Conservation (phyloP, 2,797 vertebrate genomes). For the Chaenodraco wilsoni region DNA sequence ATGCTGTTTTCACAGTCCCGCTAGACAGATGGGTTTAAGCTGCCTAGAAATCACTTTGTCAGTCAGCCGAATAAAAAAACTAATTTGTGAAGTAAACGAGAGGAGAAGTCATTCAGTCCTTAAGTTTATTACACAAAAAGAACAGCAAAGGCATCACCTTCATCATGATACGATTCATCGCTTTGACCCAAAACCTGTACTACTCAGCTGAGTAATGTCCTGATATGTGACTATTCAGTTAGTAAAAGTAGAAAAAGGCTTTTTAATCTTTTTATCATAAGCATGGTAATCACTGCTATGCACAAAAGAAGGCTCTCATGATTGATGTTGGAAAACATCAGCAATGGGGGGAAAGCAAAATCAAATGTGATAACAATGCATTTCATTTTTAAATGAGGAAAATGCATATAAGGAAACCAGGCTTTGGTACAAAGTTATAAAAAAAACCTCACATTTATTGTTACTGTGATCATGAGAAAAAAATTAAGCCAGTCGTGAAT, state of each 20-base stretch:
- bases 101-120: constrained; percentile 42
- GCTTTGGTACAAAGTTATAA: constrained; percentile 81
- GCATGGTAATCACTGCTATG: constrained; percentile 41
- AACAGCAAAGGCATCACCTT: constrained; percentile 80
- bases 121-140: constrained; percentile 83
- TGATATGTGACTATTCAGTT: constrained; percentile 68
- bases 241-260: constrained; percentile 77
- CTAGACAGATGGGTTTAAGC: constrained; percentile 1
- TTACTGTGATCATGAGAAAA: constrained; percentile 30
- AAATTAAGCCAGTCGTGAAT: constrained; percentile 39
- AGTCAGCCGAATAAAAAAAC: background rate
- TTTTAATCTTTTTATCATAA: constrained; percentile 39
- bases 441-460: constrained; percentile 49
- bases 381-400: constrained; percentile 45
- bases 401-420: constrained; percentile 72
- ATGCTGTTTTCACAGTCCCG: background rate
- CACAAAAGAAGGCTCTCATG: constrained; percentile 82
- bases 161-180: constrained; percentile 72
- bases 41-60: background rate
- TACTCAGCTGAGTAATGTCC: constrained; percentile 59
- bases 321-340: constrained; percentile 76
- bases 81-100: constrained; percentile 30
- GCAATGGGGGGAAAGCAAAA: constrained; percentile 80
- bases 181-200: constrained; percentile 55
- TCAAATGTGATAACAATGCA: constrained; percentile 63